phyloP scores from a whole-genome alignment of 2,797 vertebrate genomes.

The Spinus olivaceus region DNA sequence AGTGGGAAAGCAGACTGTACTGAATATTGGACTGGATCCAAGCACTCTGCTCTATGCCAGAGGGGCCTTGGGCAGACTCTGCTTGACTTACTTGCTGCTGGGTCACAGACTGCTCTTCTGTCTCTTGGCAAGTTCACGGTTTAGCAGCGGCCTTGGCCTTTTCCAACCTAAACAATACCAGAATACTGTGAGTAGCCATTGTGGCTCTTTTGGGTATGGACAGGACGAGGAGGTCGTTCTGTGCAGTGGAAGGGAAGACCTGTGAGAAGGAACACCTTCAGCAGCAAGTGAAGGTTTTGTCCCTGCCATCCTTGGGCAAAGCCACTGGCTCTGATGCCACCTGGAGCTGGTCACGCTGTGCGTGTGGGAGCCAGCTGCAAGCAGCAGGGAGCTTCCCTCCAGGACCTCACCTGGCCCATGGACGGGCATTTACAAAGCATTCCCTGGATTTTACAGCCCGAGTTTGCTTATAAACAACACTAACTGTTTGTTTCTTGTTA shows the following conservation, averaged over 20 bases:
- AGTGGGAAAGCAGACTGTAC: neutral
- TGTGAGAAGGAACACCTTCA: neutral
- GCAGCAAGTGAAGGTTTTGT: neutral
- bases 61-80: neutral
- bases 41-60: neutral
- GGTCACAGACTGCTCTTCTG: neutral
- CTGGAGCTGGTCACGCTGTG: neutral
- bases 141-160: neutral
- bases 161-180: neutral
- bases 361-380: neutral
- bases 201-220: fast-evolving
- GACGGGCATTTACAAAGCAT: conserved; percentile 42
- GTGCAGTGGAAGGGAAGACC: neutral
- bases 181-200: fast-evolving
- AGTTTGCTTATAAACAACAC: conserved; percentile 72
- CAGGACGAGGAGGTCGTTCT: fast-evolving
- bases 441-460: conserved; percentile 43
- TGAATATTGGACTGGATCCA: neutral
- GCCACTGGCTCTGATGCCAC: neutral
- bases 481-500: conserved; percentile 73
- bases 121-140: neutral
- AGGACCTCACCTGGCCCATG: neutral
- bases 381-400: conserved; percentile 12
- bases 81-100: neutral
- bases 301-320: neutral